A percentile compares a stretch with the other conserved stretches of the same genome.
These are phyloP conservation scores for Pagrus major DNA, from an alignment of 2,113 vertebrate species.

Conservation along the genomic window DNA sequence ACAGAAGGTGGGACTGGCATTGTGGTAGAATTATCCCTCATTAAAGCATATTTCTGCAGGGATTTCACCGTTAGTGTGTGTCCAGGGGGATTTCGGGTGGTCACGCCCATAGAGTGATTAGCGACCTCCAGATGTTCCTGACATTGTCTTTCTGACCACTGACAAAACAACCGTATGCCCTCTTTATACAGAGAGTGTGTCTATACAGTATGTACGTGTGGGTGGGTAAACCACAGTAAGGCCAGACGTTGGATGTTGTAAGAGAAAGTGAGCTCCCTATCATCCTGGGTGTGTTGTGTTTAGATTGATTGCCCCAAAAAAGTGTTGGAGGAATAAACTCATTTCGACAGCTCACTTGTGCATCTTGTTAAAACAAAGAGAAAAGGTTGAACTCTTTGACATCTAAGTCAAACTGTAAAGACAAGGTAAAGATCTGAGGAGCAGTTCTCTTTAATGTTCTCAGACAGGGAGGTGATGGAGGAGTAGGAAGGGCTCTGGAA, in stretches of 20 bases:
- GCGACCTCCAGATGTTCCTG: slow-evolving; percentile 72
- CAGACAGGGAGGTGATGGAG: slow-evolving; percentile 15
- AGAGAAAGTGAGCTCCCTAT: neutral
- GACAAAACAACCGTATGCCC: slow-evolving; percentile 51
- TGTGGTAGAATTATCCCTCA: slow-evolving; percentile 74
- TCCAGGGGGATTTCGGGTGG: slow-evolving; percentile 57
- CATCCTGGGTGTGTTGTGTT: neutral
- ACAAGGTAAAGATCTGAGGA: slow-evolving; percentile 50
- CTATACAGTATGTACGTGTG: neutral
- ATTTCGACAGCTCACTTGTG: neutral
- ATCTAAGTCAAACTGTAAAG: slow-evolving; percentile 15
- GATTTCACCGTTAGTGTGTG: slow-evolving; percentile 60
- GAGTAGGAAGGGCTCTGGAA: neutral
- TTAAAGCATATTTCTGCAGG: slow-evolving; percentile 73
- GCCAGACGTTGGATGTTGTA: neutral
- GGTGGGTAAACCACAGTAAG: neutral
- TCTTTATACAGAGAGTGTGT: slow-evolving; percentile 15
- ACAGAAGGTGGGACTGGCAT: slow-evolving; percentile 65
- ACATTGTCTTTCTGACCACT: slow-evolving; percentile 42
- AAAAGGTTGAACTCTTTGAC: slow-evolving; percentile 10
- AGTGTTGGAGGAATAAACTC: neutral
- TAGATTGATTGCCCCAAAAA: neutral
- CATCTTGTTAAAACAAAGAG: neutral
- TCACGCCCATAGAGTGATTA: slow-evolving; percentile 61
- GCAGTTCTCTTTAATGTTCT: slow-evolving; percentile 36